A percentile compares a stretch with the other conserved stretches of the same genome.
Evolutionary conservation across 2,113 vertebrate genomes (phyloP).

Genomic region (Nycticorax nycticorax): DNA sequence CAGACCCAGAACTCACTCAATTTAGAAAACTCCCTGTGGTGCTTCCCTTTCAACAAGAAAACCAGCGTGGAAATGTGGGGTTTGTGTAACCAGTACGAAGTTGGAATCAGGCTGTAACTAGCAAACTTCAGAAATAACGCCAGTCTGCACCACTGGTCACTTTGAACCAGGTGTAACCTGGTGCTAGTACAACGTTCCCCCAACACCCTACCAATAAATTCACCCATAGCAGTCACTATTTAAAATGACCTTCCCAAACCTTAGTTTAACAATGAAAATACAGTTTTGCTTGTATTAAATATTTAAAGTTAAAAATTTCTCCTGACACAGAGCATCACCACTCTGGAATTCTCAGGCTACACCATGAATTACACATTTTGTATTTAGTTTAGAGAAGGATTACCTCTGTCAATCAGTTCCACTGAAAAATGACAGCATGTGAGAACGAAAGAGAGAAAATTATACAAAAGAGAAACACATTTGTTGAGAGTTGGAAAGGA

Average conservation of each 20-base stretch:
- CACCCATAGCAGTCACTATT: neutral
- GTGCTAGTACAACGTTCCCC: neutral
- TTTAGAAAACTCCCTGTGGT: neutral
- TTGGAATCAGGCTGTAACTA: neutral
- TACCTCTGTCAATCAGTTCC: conserved; percentile 65
- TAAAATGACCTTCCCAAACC: neutral
- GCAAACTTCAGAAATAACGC: neutral
- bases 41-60: neutral
- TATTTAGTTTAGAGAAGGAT: conserved; percentile 45
- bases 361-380: neutral
- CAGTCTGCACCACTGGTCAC: neutral
- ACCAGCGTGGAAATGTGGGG: neutral
- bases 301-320: neutral
- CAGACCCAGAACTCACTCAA: neutral
- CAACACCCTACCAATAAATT: neutral
- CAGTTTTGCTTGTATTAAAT: neutral
- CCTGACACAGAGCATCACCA: neutral
- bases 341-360: neutral
- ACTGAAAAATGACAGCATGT: conserved; percentile 65
- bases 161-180: neutral
- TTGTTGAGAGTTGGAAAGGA: neutral
- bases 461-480: conserved; percentile 42
- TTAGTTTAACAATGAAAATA: neutral
- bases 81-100: neutral
- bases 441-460: conserved; percentile 58